Evolutionary conservation across 2,888 invertebrate genomes (phyloP).

Genomic region (Petrophora chlorosata): DNA sequence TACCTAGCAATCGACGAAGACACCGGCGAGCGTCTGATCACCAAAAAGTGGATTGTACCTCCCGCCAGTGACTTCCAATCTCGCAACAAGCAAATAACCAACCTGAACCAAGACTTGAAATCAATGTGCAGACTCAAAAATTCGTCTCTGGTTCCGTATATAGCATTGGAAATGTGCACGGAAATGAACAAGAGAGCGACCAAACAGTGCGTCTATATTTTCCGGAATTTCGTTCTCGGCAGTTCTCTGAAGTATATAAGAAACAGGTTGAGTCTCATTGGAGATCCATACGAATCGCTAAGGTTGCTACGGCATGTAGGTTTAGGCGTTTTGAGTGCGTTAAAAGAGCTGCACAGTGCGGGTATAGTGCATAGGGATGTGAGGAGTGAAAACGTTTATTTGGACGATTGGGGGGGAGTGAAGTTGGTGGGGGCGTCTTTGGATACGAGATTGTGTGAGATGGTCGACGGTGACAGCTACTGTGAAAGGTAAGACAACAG

Average conservation of each 20-base stretch:
- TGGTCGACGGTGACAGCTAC: constrained; percentile 66
- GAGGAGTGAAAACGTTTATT: constrained; percentile 88
- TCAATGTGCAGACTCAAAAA: constrained; percentile 88
- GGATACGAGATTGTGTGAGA: constrained; percentile 86
- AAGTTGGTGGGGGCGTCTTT: constrained; percentile 88
- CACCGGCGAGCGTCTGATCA: constrained; percentile 87
- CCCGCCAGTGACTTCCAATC: constrained; percentile 67
- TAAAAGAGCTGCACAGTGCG: constrained; percentile 91
- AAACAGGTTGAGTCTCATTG: constrained; percentile 48
- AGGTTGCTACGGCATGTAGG: constrained; percentile 86
- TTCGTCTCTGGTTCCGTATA: constrained; percentile 88
- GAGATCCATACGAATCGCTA: constrained; percentile 61
- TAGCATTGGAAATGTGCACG: constrained; percentile 87
- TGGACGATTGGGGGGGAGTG: constrained; percentile 86
- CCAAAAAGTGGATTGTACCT: constrained; percentile 90
- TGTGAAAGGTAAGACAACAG: constrained; percentile 75
- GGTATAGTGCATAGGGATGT: constrained; percentile 93
- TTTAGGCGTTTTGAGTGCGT: constrained; percentile 88
- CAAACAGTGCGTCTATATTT: constrained; percentile 85
- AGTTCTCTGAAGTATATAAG: constrained; percentile 59
- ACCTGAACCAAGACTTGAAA: constrained; percentile 91
- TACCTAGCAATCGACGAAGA: constrained; percentile 90
- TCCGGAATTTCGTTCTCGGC: constrained; percentile 87
- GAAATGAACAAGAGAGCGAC: constrained; percentile 72
- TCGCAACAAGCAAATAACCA: constrained; percentile 83